These are phyloP conservation scores for Micronisus gabar DNA, from an alignment of 2,113 vertebrate genomes.

Conservation along the genomic window DNA sequence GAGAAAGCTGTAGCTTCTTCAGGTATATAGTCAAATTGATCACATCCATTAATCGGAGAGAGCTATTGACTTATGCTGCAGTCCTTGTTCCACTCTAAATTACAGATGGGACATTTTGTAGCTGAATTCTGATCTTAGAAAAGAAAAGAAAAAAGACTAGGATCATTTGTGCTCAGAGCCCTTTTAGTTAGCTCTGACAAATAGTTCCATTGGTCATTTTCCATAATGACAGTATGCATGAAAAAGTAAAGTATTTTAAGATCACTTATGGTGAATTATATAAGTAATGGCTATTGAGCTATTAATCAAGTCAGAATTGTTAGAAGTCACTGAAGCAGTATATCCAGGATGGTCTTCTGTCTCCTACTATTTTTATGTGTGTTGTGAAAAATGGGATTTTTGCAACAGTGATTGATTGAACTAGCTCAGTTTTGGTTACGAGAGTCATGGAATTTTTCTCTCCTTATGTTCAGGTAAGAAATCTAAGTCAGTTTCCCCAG, in stretches of 20 bases:
- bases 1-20: not conserved
- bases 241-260: slow-evolving; percentile 52
- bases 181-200: slow-evolving; percentile 55
- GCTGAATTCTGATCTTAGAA: not conserved
- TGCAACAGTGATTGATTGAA: not conserved
- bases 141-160: slow-evolving; percentile 1
- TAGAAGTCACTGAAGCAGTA: slow-evolving; percentile 31
- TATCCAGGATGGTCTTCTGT: slow-evolving; percentile 25
- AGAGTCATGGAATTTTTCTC: not conserved
- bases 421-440: not conserved
- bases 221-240: slow-evolving; percentile 48
- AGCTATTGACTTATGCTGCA: not conserved
- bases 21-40: not conserved
- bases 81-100: not conserved
- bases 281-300: slow-evolving; percentile 45
- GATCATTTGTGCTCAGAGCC: slow-evolving; percentile 19
- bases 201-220: slow-evolving; percentile 51
- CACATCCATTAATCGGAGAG: not conserved
- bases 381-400: slow-evolving; percentile 2
- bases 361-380: not conserved
- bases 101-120: not conserved
- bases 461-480: not conserved
- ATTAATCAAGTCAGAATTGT: slow-evolving; percentile 50
- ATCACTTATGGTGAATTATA: slow-evolving; percentile 63
- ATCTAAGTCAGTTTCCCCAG: not conserved